Percentiles rank a stretch among this genome's conserved stretches.
phyloP scores from a whole-genome alignment of 2,888 invertebrate genomes.

The Agriopis leucophaearia region DNA sequence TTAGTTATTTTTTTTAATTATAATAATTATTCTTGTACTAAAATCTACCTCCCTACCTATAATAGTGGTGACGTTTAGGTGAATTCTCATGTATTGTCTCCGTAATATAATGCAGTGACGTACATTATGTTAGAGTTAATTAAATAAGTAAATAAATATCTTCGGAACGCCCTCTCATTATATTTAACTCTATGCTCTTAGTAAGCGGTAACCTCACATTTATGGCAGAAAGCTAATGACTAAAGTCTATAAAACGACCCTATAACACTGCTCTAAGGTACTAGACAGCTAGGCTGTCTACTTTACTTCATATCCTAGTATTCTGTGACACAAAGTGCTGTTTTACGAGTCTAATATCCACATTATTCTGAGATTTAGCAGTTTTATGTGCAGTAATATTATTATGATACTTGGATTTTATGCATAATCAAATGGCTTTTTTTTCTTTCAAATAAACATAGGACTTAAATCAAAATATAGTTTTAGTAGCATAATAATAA shows the following conservation, averaged over 20 bases:
- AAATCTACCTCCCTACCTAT: too few relatives aligned
- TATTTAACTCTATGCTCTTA: background rate
- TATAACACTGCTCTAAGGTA: constrained; percentile 10
- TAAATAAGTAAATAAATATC: too few relatives aligned
- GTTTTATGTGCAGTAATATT: constrained; percentile 22
- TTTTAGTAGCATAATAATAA: too few relatives aligned
- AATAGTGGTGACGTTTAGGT: too few relatives aligned
- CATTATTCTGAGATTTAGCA: constrained; percentile 40
- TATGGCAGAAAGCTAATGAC: constrained; percentile 9
- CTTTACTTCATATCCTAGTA: constrained; percentile 34
- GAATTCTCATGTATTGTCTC: too few relatives aligned
- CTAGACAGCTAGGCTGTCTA: constrained; percentile 23
- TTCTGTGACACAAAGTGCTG: constrained; percentile 47
- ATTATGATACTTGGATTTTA: constrained; percentile 6
- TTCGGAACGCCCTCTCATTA: too few relatives aligned
- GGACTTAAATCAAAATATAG: too few relatives aligned
- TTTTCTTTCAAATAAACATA: too few relatives aligned
- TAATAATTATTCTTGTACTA: too few relatives aligned
- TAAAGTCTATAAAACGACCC: constrained; percentile 8
- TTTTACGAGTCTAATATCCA: constrained; percentile 48
- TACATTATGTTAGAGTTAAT: too few relatives aligned
- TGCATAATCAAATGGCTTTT: background rate
- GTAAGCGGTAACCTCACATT: constrained; percentile 11
- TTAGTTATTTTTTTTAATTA: too few relatives aligned
- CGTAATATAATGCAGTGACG: too few relatives aligned